Conservation (phyloP, 2,797 vertebrate species). For the Ptychadena robeensis region DNA sequence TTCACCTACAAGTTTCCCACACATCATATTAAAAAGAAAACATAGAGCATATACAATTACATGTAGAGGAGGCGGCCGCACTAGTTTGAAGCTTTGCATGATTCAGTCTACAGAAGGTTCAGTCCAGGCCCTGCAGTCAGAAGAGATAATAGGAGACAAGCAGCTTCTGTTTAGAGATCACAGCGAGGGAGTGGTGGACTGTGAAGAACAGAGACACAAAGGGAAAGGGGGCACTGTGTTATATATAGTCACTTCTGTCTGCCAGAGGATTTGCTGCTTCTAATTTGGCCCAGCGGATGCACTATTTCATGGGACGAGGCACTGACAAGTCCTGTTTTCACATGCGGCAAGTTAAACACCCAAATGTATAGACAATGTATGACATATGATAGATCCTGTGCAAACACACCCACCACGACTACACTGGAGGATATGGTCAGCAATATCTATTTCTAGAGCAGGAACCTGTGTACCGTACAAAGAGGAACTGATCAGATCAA, state of each 20-base stretch:
- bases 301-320: neutral
- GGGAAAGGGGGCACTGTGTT: neutral
- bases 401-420: neutral
- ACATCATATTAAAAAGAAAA: neutral
- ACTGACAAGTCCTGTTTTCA: neutral
- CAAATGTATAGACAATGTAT: neutral
- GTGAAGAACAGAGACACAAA: neutral
- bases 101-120: neutral
- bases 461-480: neutral
- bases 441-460: neutral
- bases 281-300: neutral
- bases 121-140: neutral
- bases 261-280: slow-evolving; percentile 4
- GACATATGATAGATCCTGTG: slow-evolving; percentile 6
- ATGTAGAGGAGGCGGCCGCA: neutral
- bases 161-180: slow-evolving; percentile 7
- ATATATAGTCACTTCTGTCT: neutral
- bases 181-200: neutral
- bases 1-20: neutral
- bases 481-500: neutral
- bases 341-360: neutral
- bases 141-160: neutral
- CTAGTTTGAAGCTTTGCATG: neutral
- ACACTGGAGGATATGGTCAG: neutral
- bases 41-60: neutral